Conservation (phyloP, 2,797 vertebrate species). For the Dromococcyx pavoninus region DNA sequence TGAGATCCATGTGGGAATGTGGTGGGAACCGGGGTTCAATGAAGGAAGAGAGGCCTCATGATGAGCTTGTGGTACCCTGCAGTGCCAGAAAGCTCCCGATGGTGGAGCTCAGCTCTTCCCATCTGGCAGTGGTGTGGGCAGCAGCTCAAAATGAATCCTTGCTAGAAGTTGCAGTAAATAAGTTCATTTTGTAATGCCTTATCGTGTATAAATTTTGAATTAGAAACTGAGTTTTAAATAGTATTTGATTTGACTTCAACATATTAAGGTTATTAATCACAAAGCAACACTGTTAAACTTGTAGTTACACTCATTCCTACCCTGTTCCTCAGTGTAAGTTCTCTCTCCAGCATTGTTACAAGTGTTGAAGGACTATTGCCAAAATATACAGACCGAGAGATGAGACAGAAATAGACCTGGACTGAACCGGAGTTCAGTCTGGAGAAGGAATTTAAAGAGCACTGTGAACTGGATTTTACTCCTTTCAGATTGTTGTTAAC, state of each 20-base stretch:
- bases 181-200: not conserved
- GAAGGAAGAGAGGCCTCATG: rapidly evolving
- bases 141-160: not conserved
- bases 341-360: not conserved
- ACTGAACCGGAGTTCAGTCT: not conserved
- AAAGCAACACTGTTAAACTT: not conserved
- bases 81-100: not conserved
- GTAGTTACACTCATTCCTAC: not conserved
- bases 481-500: not conserved
- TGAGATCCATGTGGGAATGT: not conserved
- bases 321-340: not conserved
- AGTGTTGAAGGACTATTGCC: not conserved
- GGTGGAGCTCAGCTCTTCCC: slow-evolving; percentile 25
- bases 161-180: not conserved
- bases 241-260: not conserved
- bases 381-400: slow-evolving; percentile 13
- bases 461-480: not conserved
- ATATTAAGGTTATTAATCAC: not conserved
- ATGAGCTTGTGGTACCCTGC: not conserved
- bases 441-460: slow-evolving; percentile 16
- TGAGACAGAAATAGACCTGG: slow-evolving; percentile 39
- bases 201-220: not conserved
- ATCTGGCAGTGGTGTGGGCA: not conserved
- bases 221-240: not conserved
- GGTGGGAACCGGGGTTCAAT: not conserved